Conservation (phyloP, 2,888 invertebrate genomes). For the Caenorhabditis sp. region DNA sequence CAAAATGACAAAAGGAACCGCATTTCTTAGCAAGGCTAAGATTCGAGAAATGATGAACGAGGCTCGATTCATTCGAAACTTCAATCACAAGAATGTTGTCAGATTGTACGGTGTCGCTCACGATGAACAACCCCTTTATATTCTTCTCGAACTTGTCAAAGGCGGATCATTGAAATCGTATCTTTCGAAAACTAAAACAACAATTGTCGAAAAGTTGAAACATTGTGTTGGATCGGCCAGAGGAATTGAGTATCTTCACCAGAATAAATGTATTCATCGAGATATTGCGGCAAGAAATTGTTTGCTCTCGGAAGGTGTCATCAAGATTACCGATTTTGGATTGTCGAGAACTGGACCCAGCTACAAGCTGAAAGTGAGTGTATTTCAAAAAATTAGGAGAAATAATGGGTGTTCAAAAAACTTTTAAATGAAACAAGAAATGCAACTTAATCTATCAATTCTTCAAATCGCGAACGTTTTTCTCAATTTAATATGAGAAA, state of each 20-base stretch:
- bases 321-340: conserved; percentile 48
- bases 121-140: conserved; percentile 46
- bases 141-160: conserved; percentile 41
- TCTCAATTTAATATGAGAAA: too few species aligned
- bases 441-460: too few species aligned
- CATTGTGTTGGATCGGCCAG: conserved; percentile 10
- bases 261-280: conserved; percentile 34
- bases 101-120: conserved; percentile 44
- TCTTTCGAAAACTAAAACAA: conserved; percentile 17
- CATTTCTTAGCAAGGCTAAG: conserved; percentile 29
- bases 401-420: too few species aligned
- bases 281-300: conserved; percentile 39
- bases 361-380: conserved; percentile 19
- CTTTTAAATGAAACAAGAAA: too few species aligned
- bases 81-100: conserved; percentile 43
- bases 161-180: conserved; percentile 21
- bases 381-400: too few species aligned
- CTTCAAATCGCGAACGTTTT: too few species aligned
- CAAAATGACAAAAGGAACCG: conserved; percentile 36
- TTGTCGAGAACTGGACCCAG: conserved; percentile 28
- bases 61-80: conserved; percentile 41
- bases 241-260: conserved; percentile 29
- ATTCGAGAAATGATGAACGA: conserved; percentile 52
- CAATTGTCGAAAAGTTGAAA: conserved; percentile 6
- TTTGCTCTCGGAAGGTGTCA: conserved; percentile 13